Base-by-base conservation (phyloP, 2,888 invertebrate genomes). In the Phengaris arion region DNA sequence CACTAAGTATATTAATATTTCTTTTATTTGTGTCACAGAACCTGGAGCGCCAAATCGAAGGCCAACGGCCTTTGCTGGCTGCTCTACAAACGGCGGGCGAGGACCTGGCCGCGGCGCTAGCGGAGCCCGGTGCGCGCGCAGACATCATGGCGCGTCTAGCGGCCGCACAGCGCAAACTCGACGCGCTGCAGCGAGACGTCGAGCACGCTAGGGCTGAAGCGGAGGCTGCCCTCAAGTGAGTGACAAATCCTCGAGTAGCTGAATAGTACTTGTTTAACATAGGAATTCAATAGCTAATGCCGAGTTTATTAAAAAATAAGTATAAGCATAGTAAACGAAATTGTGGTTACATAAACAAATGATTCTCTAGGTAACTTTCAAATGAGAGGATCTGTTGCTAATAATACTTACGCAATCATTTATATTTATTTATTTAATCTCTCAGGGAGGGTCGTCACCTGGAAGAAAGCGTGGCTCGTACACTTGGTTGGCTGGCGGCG, bases 31-130 rank as follows among this genome's bases (percentile, higher is more conserved):
- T n/a, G 9, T 13, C 6, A 35, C 80, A 94, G 94, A 96, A 97
- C 85, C 91, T 98, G 52, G 98, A 98, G 85, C 94, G 98, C 8
- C 97, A 98, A 82, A 91, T 98, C 46, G 98, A 98, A 90, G 97
- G 97, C 0, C 98, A 98, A 85, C 94, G 98, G 6, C 98, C 98
- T 0, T 92, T 98, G 0, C 89, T 98, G 76, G 97, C 98, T 0
- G 98, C 98, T 88, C 95, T 97, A 51, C 98, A 98, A 85, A 96
- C 96, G n/a, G 96, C 98, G 0, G 98, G 98, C n/a, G 96, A 96
- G 1, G 97, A 97, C 52, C 92, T 99, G 0, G 96, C 97, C 83
- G 96, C 96, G 75, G 97, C 98, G 54, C 92, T 99, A 57, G 97
- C 98, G 46, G 99, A 99, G 90, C 96, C 98, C 0, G 97, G 98